Evolutionary conservation across 1,140 invertebrate genomes (phyloP), one percentile per base, ranked within the genome.

Genomic region (Zaprionus nigranus): DNA sequence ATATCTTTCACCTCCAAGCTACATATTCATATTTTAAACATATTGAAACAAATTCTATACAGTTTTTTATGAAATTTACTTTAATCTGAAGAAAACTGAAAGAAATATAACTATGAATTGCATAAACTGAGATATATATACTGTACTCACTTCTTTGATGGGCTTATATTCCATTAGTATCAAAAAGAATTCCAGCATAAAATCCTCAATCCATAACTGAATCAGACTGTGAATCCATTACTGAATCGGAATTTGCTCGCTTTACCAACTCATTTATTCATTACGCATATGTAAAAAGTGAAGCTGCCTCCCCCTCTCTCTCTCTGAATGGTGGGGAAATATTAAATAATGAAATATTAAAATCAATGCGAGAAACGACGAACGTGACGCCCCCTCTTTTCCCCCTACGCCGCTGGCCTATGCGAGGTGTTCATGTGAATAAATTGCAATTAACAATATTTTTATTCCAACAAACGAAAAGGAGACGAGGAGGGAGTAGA

Each of bases 381-480:
- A 26, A 34, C 61, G 61, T 24, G 57, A 40, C 13, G 11, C 12
- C 22, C 15, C 20, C 15, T 11, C 3, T 9, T 2, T 24, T 5
- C 15, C 28, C 12, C 1, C n/a, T 57, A 2, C 17, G 9, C 34
- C 20, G n/a, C n/a, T 6, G 51, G 30, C 51, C 12, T 28, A 5
- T 12, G 22, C 57, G 72, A 91, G 87, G 87, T 91, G 87, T 91
- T 91, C 87, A 91, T 88, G 87, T 91, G 87, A 91, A 91, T 90
- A 85, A 91, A 91, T 91, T 91, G 87, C 87, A 91, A 91, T 91
- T 91, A 91, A 91, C 88, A 84, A 91, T 91, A 91, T 91, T 91
- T 91, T 91, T 91, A 88, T 91, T 90, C 83, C 74, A 87, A 82
- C 87, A 84, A 91, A 91, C 83, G 88, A 84, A 88, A 84, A 68